phyloP scores from a whole-genome alignment of 2,113 vertebrate genomes.

The Todiramphus chloris region DNA sequence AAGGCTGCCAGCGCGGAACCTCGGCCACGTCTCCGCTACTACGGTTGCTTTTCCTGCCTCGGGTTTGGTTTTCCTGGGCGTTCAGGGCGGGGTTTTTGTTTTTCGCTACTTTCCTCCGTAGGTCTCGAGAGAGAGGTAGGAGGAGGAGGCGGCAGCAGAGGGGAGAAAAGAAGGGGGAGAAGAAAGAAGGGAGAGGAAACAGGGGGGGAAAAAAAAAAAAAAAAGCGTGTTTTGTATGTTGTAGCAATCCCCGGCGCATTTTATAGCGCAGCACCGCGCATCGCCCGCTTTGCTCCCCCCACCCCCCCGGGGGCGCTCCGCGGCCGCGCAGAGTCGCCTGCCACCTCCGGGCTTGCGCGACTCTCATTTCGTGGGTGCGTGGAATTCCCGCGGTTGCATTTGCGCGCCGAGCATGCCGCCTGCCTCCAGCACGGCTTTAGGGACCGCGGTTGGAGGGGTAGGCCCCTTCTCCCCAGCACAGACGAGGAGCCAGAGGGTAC shows the following conservation, averaged over 20 bases:
- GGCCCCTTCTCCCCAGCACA: background rate
- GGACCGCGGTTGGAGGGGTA: background rate
- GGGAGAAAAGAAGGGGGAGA: background rate
- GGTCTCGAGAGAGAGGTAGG: background rate
- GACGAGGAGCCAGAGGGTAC: background rate
- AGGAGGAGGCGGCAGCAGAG: background rate
- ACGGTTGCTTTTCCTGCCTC: background rate
- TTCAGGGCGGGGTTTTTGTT: fast-evolving
- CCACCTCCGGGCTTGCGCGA: background rate
- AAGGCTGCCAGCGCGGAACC: background rate
- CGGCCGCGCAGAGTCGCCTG: background rate
- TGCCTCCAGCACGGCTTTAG: background rate
- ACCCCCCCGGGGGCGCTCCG: background rate
- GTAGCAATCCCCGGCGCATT: background rate
- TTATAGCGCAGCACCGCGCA: background rate
- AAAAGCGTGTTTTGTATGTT: fast-evolving
- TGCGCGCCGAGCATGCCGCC: background rate
- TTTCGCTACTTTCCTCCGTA: background rate
- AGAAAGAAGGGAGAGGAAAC: background rate
- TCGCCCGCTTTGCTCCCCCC: background rate
- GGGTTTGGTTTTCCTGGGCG: too few relatives aligned
- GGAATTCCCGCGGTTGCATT: background rate
- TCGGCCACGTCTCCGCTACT: background rate
- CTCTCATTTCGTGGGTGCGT: background rate
- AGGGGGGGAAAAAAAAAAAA: fast-evolving